Conservation (phyloP, 1,140 invertebrate genomes). For the Apis florea region DNA sequence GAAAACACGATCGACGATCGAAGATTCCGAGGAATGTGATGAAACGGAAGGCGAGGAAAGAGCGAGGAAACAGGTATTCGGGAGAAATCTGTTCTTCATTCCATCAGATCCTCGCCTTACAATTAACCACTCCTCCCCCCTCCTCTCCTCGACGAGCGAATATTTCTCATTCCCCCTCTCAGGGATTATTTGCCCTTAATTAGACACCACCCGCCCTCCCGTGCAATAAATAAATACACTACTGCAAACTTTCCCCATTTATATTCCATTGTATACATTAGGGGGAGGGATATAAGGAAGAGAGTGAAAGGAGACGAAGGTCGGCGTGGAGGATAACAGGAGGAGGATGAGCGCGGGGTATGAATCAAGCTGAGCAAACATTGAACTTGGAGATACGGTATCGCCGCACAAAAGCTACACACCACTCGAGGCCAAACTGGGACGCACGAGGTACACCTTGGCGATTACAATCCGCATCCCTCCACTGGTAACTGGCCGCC, state of each 20-base stretch:
- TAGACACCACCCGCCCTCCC: not conserved
- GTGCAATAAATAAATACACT: too few relatives aligned
- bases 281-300: too few relatives aligned
- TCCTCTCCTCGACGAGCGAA: conserved; percentile 46
- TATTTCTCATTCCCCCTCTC: conserved; percentile 6
- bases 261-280: too few relatives aligned
- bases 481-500: too few relatives aligned
- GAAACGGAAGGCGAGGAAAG: conserved; percentile 26
- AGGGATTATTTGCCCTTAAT: not conserved
- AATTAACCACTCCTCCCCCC: conserved; percentile 67
- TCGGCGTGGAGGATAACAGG: conserved; percentile 55
- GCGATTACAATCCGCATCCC: conserved; percentile 59
- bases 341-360: conserved; percentile 70
- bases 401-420: conserved; percentile 63
- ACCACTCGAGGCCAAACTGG: conserved; percentile 54
- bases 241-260: too few relatives aligned
- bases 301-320: conserved; percentile 56
- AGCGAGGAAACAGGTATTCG: conserved; percentile 41
- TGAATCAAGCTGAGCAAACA: conserved; percentile 81
- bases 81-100: conserved; percentile 32
- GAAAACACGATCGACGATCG: conserved; percentile 41
- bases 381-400: conserved; percentile 78
- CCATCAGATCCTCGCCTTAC: conserved; percentile 67
- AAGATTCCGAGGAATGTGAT: conserved; percentile 11
- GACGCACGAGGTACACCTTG: conserved; percentile 64